Conservation (phyloP, 2,888 invertebrate genomes). For the Amiota mariae region DNA sequence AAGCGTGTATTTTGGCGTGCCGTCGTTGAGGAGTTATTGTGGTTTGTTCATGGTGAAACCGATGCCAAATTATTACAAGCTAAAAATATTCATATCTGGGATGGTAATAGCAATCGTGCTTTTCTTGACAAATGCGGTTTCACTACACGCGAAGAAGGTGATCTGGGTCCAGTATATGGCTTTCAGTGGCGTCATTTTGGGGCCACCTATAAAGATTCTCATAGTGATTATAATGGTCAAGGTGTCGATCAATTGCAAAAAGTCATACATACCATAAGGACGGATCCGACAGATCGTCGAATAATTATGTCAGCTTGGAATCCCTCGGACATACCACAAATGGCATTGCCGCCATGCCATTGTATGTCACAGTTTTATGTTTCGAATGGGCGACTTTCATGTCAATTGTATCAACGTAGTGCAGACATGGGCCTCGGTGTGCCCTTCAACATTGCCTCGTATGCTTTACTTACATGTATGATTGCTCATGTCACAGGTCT, state of each 20-base stretch:
- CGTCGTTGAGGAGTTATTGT: constrained; percentile 91
- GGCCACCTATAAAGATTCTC: constrained; percentile 86
- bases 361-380: constrained; percentile 95
- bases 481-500: constrained; percentile 92
- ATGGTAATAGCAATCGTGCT: constrained; percentile 90
- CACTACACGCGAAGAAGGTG: constrained; percentile 88
- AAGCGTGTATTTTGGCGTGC: constrained; percentile 93
- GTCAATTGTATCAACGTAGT: constrained; percentile 94
- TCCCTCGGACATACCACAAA: constrained; percentile 85
- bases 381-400: constrained; percentile 85
- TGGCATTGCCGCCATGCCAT: constrained; percentile 98
- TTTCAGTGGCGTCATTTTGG: constrained; percentile 99
- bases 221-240: constrained; percentile 84
- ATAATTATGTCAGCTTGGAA: constrained; percentile 97
- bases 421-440: constrained; percentile 98
- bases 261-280: constrained; percentile 86
- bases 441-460: constrained; percentile 97
- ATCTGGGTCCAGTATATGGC: constrained; percentile 96
- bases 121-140: constrained; percentile 91
- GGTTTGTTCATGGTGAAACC: constrained; percentile 94
- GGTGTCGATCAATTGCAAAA: constrained; percentile 91
- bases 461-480: constrained; percentile 93
- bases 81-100: constrained; percentile 93
- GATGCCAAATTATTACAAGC: constrained; percentile 85
- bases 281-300: constrained; percentile 87